Evolutionary conservation across 2,888 invertebrate genomes (phyloP).

Genomic region (Pachymerium ferrugineum): DNA sequence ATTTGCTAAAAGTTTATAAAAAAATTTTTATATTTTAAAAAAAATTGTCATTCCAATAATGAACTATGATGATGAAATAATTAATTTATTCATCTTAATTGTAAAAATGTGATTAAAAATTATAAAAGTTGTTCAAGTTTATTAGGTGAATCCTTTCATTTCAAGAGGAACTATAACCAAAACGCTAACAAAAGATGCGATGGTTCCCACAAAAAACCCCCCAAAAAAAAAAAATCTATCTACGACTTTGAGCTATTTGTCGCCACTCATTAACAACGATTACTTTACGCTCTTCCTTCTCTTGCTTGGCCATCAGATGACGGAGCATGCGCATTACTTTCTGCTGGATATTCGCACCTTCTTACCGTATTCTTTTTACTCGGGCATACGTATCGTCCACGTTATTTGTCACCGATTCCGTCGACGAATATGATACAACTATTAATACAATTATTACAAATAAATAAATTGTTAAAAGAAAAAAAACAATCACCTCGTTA

Average conservation of each 20-base stretch:
- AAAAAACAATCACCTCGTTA: background rate
- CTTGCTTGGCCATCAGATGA: conserved; percentile 51
- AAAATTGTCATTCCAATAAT: too few relatives aligned
- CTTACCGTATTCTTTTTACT: background rate
- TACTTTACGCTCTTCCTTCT: conserved; percentile 48
- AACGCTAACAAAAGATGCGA: conserved; percentile 50
- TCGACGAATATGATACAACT: conserved; percentile 34
- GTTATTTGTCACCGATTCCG: conserved; percentile 37
- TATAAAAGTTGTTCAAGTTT: too few relatives aligned
- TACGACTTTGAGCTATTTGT: conserved; percentile 52
- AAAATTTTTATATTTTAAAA: too few relatives aligned
- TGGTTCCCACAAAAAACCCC: conserved; percentile 52
- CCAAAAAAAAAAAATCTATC: conserved; percentile 56
- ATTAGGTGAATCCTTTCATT: conserved; percentile 15
- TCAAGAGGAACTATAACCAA: conserved; percentile 51
- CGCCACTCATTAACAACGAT: conserved; percentile 54
- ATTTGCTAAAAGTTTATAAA: too few relatives aligned
- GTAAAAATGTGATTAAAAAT: too few relatives aligned
- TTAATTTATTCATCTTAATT: too few relatives aligned
- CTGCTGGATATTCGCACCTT: conserved; percentile 42
- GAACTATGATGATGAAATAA: too few relatives aligned
- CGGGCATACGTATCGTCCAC: conserved; percentile 31
- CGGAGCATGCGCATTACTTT: conserved; percentile 50
- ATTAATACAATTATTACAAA: background rate
- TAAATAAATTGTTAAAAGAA: background rate